Conservation (phyloP, 2,113 vertebrate species). For the Dissostichus mawsoni region DNA sequence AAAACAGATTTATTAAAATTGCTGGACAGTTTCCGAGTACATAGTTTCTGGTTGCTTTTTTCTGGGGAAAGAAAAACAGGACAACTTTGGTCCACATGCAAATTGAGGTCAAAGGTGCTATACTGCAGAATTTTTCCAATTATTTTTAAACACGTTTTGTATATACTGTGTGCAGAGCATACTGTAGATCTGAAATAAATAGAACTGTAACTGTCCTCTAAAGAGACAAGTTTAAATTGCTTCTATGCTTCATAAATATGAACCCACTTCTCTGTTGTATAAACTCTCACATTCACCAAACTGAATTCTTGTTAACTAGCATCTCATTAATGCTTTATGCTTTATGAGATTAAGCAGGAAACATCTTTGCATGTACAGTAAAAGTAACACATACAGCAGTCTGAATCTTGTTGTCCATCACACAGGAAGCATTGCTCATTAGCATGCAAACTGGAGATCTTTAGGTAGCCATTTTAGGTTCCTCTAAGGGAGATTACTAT, state of each 20-base stretch:
- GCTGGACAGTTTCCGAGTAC: neutral
- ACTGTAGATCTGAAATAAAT: slow-evolving; percentile 12
- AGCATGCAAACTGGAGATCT: slow-evolving; percentile 57
- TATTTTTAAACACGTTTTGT: neutral
- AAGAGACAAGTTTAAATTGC: neutral
- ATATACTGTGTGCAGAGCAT: neutral
- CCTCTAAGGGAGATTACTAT: slow-evolving; percentile 51
- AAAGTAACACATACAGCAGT: slow-evolving; percentile 11
- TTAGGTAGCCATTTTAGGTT: slow-evolving; percentile 61
- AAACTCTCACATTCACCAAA: neutral
- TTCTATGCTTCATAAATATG: neutral
- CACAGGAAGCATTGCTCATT: slow-evolving; percentile 51
- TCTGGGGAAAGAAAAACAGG: slow-evolving; percentile 1
- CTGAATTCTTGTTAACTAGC: neutral
- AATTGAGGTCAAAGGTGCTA: neutral
- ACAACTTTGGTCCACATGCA: neutral
- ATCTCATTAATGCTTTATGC: neutral
- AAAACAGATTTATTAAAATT: neutral
- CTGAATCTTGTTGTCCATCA: slow-evolving; percentile 14
- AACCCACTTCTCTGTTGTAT: neutral
- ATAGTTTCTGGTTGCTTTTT: neutral
- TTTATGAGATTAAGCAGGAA: neutral
- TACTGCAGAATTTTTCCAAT: neutral
- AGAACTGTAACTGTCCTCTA: neutral
- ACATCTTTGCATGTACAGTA: slow-evolving; percentile 27